Conservation (phyloP, 2,113 vertebrate species). For the Mus musculus region DNA sequence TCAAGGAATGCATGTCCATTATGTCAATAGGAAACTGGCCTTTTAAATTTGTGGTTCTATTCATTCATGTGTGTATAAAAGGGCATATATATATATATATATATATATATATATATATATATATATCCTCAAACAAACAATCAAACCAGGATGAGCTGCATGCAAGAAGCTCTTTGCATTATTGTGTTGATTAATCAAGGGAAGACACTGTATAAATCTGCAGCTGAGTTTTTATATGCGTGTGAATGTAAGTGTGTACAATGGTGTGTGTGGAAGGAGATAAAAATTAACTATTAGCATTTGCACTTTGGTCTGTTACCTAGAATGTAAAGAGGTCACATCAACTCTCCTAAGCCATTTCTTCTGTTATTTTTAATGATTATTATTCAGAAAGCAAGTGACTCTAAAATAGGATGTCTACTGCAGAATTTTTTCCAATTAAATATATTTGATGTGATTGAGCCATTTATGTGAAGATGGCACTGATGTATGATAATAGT, state of each 20-base stretch:
- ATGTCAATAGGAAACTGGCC: slow-evolving; percentile 47
- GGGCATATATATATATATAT: slow-evolving; percentile 21
- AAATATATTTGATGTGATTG: slow-evolving; percentile 47
- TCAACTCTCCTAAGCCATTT: slow-evolving; percentile 72
- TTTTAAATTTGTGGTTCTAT: slow-evolving; percentile 59
- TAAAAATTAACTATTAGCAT: slow-evolving; percentile 42
- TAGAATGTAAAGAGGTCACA: slow-evolving; percentile 66
- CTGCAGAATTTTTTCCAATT: slow-evolving; percentile 50
- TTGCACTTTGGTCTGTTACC: slow-evolving; percentile 61
- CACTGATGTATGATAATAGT: slow-evolving; percentile 54
- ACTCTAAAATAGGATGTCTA: slow-evolving; percentile 63
- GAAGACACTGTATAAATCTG: slow-evolving; percentile 41
- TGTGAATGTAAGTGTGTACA: slow-evolving; percentile 39
- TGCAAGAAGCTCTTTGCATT: slow-evolving; percentile 62
- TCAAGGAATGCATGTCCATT: slow-evolving; percentile 67
- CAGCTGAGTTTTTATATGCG: slow-evolving; percentile 61
- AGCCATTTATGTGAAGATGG: slow-evolving; percentile 65
- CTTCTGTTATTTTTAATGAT: slow-evolving; percentile 59
- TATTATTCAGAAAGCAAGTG: slow-evolving; percentile 42
- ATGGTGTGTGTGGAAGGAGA: slow-evolving; percentile 34
- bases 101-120: background rate
- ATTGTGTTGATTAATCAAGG: slow-evolving; percentile 28
- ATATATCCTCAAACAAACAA: too few species aligned
- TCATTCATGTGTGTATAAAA: slow-evolving; percentile 25
- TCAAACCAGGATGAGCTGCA: slow-evolving; percentile 55